Evolutionary conservation across 2,113 vertebrate genomes (phyloP).

Genomic region (Lasiurus borealis): DNA sequence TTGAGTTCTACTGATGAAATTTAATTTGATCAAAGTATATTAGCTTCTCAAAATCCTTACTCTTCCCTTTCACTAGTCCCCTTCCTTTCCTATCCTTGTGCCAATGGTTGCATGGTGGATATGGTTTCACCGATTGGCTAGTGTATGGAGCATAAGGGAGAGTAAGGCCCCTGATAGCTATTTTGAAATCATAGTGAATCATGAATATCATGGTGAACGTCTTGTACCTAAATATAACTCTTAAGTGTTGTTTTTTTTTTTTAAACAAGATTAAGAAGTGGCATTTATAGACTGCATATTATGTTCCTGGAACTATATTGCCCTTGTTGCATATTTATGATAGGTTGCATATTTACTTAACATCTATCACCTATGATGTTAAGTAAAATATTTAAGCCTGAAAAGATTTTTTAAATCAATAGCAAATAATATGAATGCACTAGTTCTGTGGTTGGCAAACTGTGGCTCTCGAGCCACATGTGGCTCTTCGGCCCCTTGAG

Average conservation of each 20-base stretch:
- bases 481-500: too few relatives aligned
- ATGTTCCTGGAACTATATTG: not conserved
- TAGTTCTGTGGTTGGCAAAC: too few relatives aligned
- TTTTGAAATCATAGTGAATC: slow-evolving; percentile 11
- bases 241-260: slow-evolving; percentile 12
- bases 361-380: not conserved
- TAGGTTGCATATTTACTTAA: not conserved
- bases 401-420: not conserved
- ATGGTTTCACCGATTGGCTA: not conserved
- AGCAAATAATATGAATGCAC: not conserved
- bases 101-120: not conserved
- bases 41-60: not conserved
- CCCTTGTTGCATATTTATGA: not conserved
- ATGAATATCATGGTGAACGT: not conserved
- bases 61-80: not conserved
- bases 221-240: not conserved
- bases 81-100: not conserved
- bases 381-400: slow-evolving; percentile 1
- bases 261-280: not conserved
- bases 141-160: not conserved
- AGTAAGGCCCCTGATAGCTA: not conserved
- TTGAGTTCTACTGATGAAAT: slow-evolving; percentile 26
- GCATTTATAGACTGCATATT: not conserved
- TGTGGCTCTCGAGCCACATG: too few relatives aligned
- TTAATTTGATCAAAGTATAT: not conserved